Evolutionary conservation across 1,140 invertebrate species (phyloP), one percentile per base, ranked within the genome.

Genomic region (Meloidogyne hapla): DNA sequence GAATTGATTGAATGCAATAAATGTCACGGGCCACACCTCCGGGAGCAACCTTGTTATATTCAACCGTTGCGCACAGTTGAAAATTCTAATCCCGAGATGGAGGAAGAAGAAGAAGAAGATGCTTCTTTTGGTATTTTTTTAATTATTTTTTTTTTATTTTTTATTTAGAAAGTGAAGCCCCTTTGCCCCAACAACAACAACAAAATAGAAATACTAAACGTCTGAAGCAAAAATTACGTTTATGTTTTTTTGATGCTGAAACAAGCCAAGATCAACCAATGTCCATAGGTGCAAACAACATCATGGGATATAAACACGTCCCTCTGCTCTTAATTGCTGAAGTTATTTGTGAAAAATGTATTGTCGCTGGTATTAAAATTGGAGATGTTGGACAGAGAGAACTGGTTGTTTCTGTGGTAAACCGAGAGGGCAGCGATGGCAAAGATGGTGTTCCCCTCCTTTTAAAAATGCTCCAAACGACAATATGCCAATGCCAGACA

Each of bases 41-140:
- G 4, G 3, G 69, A 70, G 6, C 38, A 70, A 1, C 69, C 69
- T 40, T 70, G 69, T 56, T 70, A 6, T 56, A 70, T 70, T 8
- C 69, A 70, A 42, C 69, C 69, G 9, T 18, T 42, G 15, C 13
- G 18, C 4, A 4, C 33, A 6, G 61, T 15, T 73, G 33, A 33
- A 33, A 4, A 33, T 33, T 33, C 33, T 33, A 33, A 6, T 6
- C 4, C 9, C 4, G 33, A 33, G 9, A 8, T 4, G 4, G 71
- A 73, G 13, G 21, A 74, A 15, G 56, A 73, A 5, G 61, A 69
- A 10, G 26, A 8, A 5, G 9, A 6, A 6, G 33, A 69, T 6
- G 4, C 33, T 33, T 33, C 33, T 33, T 6, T 33, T 6, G 33
- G 33, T 33, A 33, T 6, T n/a, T n/a, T n/a, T n/a, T n/a, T n/a